A percentile compares a stretch with the other conserved stretches of the same genome.
phyloP scores from a whole-genome alignment of 2,888 invertebrate species.

The Conchocele bisecta region DNA sequence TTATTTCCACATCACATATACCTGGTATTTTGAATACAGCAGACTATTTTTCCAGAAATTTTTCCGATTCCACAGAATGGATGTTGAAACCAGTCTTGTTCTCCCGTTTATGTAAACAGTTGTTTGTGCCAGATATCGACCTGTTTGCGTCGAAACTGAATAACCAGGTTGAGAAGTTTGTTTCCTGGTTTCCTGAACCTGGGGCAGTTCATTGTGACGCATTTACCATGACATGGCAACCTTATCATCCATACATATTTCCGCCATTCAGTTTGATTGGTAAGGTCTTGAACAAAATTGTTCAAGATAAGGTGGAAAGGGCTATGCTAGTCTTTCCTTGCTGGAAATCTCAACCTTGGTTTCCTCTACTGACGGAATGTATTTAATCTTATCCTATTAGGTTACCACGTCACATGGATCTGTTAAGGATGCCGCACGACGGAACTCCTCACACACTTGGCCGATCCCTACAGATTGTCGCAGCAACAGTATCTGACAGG shows the following conservation, averaged over 20 bases:
- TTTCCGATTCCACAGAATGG: constrained; percentile 52
- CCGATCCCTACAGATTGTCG: neutral
- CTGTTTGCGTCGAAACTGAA: constrained; percentile 46
- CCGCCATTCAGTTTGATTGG: constrained; percentile 48
- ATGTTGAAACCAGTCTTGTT: constrained; percentile 36
- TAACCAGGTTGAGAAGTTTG: constrained; percentile 19
- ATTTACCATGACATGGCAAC: constrained; percentile 42
- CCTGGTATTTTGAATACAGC: too few relatives aligned
- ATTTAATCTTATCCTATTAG: neutral
- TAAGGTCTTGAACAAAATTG: constrained; percentile 40
- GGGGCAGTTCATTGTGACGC: constrained; percentile 32
- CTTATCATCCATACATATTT: constrained; percentile 39
- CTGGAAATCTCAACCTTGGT: constrained; percentile 51
- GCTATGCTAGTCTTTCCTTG: constrained; percentile 37
- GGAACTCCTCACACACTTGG: neutral
- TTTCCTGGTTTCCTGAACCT: constrained; percentile 45
- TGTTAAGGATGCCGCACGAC: constrained; percentile 4
- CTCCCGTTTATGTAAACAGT: constrained; percentile 13
- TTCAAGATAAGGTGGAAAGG: constrained; percentile 35
- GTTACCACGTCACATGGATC: constrained; percentile 4
- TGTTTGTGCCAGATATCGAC: constrained; percentile 45
- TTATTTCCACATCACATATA: too few relatives aligned
- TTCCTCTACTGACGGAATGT: constrained; percentile 19
- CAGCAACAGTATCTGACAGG: neutral
- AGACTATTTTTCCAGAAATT: constrained; percentile 35